These are phyloP conservation scores for Diaphora mendica DNA, from an alignment of 2,888 invertebrate species.

Conservation along the genomic window DNA sequence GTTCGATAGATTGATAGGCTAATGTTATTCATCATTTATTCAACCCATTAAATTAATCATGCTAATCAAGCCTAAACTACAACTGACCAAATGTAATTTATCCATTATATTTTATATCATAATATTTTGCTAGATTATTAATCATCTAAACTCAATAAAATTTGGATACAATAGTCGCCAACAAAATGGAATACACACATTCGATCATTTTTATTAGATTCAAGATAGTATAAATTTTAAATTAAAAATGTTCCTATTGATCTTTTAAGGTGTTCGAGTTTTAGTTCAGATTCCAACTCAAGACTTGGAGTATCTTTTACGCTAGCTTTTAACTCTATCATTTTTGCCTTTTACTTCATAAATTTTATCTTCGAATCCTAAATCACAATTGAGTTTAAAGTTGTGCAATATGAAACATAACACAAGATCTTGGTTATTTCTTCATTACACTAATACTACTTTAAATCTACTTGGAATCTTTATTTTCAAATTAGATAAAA, in stretches of 20 bases:
- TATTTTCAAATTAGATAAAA: too few relatives aligned
- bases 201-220: not conserved
- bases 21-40: not conserved
- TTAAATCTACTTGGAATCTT: too few relatives aligned
- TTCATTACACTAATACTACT: too few relatives aligned
- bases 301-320: not conserved
- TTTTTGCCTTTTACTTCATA: not conserved
- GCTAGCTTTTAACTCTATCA: too few relatives aligned
- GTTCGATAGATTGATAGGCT: not conserved
- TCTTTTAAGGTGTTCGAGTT: too few relatives aligned
- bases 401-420: too few relatives aligned
- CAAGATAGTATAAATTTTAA: not conserved
- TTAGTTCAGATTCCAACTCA: too few relatives aligned
- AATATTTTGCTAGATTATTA: not conserved
- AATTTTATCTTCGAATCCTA: not conserved
- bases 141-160: too few relatives aligned
- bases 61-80: not conserved
- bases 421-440: too few relatives aligned
- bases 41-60: not conserved
- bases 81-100: not conserved
- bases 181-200: too few relatives aligned
- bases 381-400: too few relatives aligned
- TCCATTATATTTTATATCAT: not conserved
- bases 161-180: too few relatives aligned
- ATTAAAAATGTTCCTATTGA: not conserved